These are phyloP conservation scores for Drosophila seclusa DNA, from an alignment of 2,888 invertebrate genomes.

Conservation along the genomic window DNA sequence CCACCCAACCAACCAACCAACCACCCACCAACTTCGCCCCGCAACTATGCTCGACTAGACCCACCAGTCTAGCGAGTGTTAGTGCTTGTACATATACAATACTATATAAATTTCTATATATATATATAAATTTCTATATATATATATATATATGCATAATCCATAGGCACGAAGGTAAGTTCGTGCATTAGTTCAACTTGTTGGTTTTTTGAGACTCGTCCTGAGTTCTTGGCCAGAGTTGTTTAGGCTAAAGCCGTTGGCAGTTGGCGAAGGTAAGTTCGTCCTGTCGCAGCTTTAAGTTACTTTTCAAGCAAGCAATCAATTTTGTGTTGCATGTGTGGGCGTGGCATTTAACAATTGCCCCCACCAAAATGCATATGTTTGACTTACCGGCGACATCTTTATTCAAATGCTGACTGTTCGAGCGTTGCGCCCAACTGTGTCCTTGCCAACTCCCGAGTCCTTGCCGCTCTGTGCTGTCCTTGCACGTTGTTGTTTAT, in stretches of 20 bases:
- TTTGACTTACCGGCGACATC: slow-evolving; percentile 77
- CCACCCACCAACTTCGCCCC: slow-evolving; percentile 26
- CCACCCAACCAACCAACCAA: slow-evolving; percentile 24
- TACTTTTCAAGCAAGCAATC: slow-evolving; percentile 42
- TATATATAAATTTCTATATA: slow-evolving; percentile 19
- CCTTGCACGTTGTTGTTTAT: slow-evolving; percentile 21
- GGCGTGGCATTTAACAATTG: slow-evolving; percentile 44
- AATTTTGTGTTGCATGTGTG: slow-evolving; percentile 57
- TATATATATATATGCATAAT: slow-evolving; percentile 16
- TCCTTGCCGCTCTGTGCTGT: slow-evolving; percentile 2
- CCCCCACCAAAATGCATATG: slow-evolving; percentile 54
- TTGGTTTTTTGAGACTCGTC: slow-evolving; percentile 18
- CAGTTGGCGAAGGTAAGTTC: slow-evolving; percentile 75
- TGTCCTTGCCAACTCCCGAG: slow-evolving; percentile 5
- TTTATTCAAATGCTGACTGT: slow-evolving; percentile 75
- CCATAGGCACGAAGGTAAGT: slow-evolving; percentile 75
- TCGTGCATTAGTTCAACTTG: slow-evolving; percentile 66
- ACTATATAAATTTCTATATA: slow-evolving; percentile 22
- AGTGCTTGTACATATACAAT: slow-evolving; percentile 67
- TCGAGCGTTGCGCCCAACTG: slow-evolving; percentile 19
- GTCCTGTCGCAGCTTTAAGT: slow-evolving; percentile 73
- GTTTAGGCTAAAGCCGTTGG: slow-evolving; percentile 59
- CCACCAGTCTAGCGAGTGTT: slow-evolving; percentile 60
- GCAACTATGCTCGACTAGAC: slow-evolving; percentile 73
- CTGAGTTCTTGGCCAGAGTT: slow-evolving; percentile 35